These are phyloP conservation scores for Ispidina lecontei DNA, from an alignment of 2,797 vertebrate genomes.

Conservation along the genomic window DNA sequence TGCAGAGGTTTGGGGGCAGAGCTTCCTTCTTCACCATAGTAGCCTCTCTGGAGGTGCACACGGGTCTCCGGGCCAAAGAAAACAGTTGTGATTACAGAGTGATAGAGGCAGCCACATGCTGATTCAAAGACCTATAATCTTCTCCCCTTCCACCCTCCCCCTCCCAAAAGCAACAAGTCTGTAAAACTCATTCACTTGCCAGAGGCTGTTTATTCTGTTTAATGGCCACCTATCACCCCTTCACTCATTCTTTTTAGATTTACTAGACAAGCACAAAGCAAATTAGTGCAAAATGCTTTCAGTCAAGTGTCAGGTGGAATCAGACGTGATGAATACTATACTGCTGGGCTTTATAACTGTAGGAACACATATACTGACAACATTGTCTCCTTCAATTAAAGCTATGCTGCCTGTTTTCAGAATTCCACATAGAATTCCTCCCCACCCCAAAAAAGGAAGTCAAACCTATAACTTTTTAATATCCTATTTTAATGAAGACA, in stretches of 20 bases:
- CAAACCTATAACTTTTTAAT: slow-evolving; percentile 36
- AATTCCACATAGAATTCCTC: background rate
- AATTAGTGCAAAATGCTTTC: slow-evolving; percentile 80
- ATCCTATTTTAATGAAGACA: slow-evolving; percentile 37
- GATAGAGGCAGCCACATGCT: slow-evolving; percentile 72
- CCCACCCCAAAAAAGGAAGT: background rate
- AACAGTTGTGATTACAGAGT: slow-evolving; percentile 74
- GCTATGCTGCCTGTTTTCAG: background rate
- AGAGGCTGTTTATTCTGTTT: slow-evolving; percentile 81
- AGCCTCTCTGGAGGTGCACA: slow-evolving; percentile 70
- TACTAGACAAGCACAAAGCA: slow-evolving; percentile 78
- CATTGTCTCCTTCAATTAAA: slow-evolving; percentile 69
- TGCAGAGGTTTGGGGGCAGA: slow-evolving; percentile 51
- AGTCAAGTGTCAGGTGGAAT: slow-evolving; percentile 78
- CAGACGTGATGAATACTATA: slow-evolving; percentile 64
- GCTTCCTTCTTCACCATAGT: slow-evolving; percentile 63
- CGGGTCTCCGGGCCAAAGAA: slow-evolving; percentile 71
- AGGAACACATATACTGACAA: slow-evolving; percentile 52
- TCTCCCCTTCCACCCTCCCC: slow-evolving; percentile 64
- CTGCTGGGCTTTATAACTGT: slow-evolving; percentile 55
- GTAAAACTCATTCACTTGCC: slow-evolving; percentile 69
- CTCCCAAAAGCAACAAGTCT: slow-evolving; percentile 69
- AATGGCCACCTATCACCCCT: slow-evolving; percentile 79
- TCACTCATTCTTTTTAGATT: slow-evolving; percentile 77
- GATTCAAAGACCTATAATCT: slow-evolving; percentile 69